Evolutionary conservation across 1,140 invertebrate genomes (phyloP).

Genomic region (Anthonomus grandis): DNA sequence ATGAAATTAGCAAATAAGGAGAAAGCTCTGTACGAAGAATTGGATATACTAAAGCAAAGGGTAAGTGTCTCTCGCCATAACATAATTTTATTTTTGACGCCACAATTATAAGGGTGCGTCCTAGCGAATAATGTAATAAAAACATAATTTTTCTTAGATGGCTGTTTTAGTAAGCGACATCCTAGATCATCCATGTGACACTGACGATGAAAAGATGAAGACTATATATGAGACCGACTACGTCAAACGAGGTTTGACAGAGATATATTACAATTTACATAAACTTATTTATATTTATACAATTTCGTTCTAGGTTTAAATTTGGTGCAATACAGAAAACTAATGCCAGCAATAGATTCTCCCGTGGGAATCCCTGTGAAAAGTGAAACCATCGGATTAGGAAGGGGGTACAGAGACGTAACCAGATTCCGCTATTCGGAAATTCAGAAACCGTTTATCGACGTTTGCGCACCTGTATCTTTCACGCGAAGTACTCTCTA

Average conservation of each 20-base stretch:
- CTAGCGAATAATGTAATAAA: too few relatives aligned
- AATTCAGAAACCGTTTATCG: slow-evolving; percentile 45
- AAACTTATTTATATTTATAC: neutral
- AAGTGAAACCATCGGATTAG: slow-evolving; percentile 42
- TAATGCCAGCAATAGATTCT: slow-evolving; percentile 50
- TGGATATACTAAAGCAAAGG: slow-evolving; percentile 49
- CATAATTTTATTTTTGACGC: slow-evolving; percentile 6
- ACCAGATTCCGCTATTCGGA: slow-evolving; percentile 48
- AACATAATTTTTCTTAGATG: slow-evolving; percentile 49
- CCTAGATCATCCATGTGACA: slow-evolving; percentile 56
- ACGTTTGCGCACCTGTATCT: slow-evolving; percentile 46
- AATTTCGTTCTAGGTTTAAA: slow-evolving; percentile 40
- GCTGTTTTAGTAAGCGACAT: slow-evolving; percentile 55
- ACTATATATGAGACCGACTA: slow-evolving; percentile 59
- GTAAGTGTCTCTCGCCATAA: slow-evolving; percentile 41
- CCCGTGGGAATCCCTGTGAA: slow-evolving; percentile 48
- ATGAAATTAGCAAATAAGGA: slow-evolving; percentile 57
- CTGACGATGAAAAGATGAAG: slow-evolving; percentile 56
- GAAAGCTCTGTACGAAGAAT: slow-evolving; percentile 53
- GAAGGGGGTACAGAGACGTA: slow-evolving; percentile 50
- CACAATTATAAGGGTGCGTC: too few relatives aligned
- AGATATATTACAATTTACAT: neutral
- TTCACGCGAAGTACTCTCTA: slow-evolving; percentile 45
- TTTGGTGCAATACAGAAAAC: slow-evolving; percentile 44
- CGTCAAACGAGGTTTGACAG: slow-evolving; percentile 54